Base-by-base conservation (phyloP, 2,797 vertebrate species). In the Sebastes oblongus region DNA sequence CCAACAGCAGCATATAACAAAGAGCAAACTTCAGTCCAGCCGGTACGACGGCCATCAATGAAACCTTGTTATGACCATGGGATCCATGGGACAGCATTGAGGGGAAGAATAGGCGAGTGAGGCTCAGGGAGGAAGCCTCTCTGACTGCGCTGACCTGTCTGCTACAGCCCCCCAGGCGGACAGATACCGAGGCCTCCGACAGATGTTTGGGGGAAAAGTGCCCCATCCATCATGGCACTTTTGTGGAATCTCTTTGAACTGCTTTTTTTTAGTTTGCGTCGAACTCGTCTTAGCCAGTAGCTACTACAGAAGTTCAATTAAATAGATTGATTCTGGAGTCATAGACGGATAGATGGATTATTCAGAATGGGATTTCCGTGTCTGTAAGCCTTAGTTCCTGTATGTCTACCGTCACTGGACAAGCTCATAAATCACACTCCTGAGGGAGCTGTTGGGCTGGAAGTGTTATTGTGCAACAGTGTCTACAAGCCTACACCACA, bases 171-270 rank as follows among this genome's bases (percentile, higher is more conserved):
- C n/a, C n/a, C n/a, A n/a, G n/a, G n/a, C n/a, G n/a, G n/a, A n/a
- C n/a, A n/a, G n/a, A n/a, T n/a, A n/a, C n/a, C n/a, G n/a, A n/a
- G n/a, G n/a, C n/a, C n/a, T n/a, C n/a, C n/a, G n/a, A n/a, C n/a
- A n/a, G n/a, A n/a, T n/a, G n/a, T n/a, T n/a, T n/a, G n/a, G n/a
- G n/a, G n/a, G n/a, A n/a, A n/a, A n/a, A n/a, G n/a, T n/a, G n/a
- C n/a, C n/a, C n/a, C n/a, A n/a, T n/a, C 93, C 87, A 92, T 92
- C 89, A 92, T 58, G 72, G 50, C 84, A 75, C 64, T 85, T 81
- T 82, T 52, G 77, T 70, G 84, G 91, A 89, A 91, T 90, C 73
- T 90, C 90, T 94, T 94, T 92, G 93, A 94, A 91, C 84, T 78
- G 59, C 69, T 72, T 55, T 56, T 56, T 78, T 79, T 70, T 54